Evolutionary conservation across 2,888 invertebrate species (phyloP), one percentile per base, ranked within the genome.

Genomic region (Escarpia spicata): DNA sequence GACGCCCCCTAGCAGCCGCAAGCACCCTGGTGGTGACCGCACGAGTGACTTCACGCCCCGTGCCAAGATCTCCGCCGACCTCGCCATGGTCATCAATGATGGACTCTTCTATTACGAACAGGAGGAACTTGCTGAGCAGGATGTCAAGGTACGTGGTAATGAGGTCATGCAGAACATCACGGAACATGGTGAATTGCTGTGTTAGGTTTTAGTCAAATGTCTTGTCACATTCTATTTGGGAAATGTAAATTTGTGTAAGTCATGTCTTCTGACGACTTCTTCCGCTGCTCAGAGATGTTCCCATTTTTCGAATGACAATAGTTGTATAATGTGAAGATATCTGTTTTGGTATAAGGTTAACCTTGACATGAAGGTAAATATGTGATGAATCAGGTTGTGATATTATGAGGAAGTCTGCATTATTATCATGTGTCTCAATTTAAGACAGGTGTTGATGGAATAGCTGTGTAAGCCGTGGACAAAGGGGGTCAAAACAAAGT

Each of bases 21-120:
- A 98, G 94, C 99, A 99, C 96, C 98, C 98, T 95, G 98, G 98
- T 26, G 98, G 98, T 95, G 99, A 99, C 97, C 97, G 98, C 91
- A 98, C 98, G 3, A 99, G 98, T 0, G 99, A 98, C 95, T 98
- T 97, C 97, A 98, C 97, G 93, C 98, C 98, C 0, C 97, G 99
- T 94, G 98, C 98, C 90, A 99, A 99, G 97, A 98, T 99, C 97
- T 98, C 98, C 12, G 98, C 99, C 96, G 99, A 99, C 96, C 97
- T 99, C 95, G 99, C 98, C 95, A 98, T 99, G 97, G 98, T 98
- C 91, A 99, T 99, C 95, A 99, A 99, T 95, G 99, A 99, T 96
- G 99, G 99, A n/a, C 97, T 99, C 43, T 98, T 97, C 96, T 98
- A 98, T 95, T 99, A 99, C 95, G 99, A 99, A 97, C 98, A 99